These are phyloP conservation scores for Tragopan temminckii DNA, from an alignment of 2,797 vertebrate species.

Conservation along the genomic window DNA sequence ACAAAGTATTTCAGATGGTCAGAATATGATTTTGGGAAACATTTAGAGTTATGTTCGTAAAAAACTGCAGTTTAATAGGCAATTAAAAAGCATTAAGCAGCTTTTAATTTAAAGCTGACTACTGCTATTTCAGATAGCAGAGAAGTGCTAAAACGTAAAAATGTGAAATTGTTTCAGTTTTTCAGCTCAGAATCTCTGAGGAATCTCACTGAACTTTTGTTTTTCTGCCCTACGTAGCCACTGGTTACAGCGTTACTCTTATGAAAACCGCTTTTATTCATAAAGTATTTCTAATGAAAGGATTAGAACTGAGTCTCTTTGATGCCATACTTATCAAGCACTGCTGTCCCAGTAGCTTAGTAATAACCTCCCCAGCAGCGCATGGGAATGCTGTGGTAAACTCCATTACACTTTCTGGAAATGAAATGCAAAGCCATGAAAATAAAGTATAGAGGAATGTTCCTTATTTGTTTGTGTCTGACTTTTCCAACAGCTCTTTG, in stretches of 20 bases:
- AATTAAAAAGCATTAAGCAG: neutral
- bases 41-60: neutral
- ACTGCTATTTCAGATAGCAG: conserved; percentile 3
- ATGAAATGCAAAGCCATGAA: neutral
- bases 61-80: neutral
- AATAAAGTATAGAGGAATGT: neutral
- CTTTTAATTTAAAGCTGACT: neutral
- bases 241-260: neutral
- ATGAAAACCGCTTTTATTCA: neutral
- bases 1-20: neutral
- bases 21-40: neutral
- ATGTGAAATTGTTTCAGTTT: neutral
- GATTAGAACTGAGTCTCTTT: conserved; percentile 8
- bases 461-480: neutral
- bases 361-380: neutral
- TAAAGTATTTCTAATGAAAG: conserved; percentile 22
- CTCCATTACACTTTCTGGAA: neutral
- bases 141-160: neutral
- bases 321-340: conserved; percentile 18
- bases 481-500: neutral
- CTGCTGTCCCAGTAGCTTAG: conserved; percentile 14
- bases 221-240: neutral
- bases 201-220: neutral
- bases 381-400: neutral
- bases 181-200: neutral